Percentiles rank a stretch among this genome's conserved stretches.
Conservation (phyloP, 1,140 invertebrate genomes). For the Pristionchus pacificus region DNA sequence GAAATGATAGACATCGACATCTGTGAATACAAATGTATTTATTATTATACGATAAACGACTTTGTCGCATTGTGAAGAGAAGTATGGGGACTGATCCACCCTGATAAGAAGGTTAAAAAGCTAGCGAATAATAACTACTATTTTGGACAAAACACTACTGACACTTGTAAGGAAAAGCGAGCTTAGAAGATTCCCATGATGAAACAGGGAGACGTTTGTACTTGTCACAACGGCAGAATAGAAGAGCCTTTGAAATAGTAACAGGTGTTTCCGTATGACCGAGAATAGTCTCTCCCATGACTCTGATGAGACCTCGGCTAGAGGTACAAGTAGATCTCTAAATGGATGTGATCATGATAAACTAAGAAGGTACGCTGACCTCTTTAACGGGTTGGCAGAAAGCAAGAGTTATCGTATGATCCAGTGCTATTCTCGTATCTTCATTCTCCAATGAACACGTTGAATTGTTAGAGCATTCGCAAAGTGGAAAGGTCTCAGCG, state of each 20-base stretch:
- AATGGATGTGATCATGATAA: background rate
- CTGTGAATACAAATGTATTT: too few species aligned
- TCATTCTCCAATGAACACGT: background rate
- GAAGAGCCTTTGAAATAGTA: background rate
- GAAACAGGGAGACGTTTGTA: background rate
- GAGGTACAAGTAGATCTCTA: too few species aligned
- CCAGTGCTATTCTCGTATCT: background rate
- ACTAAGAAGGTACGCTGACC: background rate
- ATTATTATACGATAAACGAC: too few species aligned
- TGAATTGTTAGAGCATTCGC: background rate
- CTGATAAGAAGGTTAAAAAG: too few species aligned
- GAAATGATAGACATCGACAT: too few species aligned
- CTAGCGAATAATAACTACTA: too few species aligned
- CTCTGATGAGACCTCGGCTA: too few species aligned
- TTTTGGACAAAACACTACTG: too few species aligned
- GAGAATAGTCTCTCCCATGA: background rate
- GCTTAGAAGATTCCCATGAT: background rate
- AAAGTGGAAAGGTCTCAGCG: too few species aligned
- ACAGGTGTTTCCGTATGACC: background rate
- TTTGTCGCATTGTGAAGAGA: too few species aligned
- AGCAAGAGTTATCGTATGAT: background rate
- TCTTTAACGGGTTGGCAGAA: background rate
- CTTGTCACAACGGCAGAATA: background rate
- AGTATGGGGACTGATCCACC: too few species aligned
- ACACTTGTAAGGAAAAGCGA: background rate